A percentile compares a stretch with the other conserved stretches of the same genome.
phyloP scores from a whole-genome alignment of 2,888 invertebrate genomes.

The Caenorhabditis uteleia region DNA sequence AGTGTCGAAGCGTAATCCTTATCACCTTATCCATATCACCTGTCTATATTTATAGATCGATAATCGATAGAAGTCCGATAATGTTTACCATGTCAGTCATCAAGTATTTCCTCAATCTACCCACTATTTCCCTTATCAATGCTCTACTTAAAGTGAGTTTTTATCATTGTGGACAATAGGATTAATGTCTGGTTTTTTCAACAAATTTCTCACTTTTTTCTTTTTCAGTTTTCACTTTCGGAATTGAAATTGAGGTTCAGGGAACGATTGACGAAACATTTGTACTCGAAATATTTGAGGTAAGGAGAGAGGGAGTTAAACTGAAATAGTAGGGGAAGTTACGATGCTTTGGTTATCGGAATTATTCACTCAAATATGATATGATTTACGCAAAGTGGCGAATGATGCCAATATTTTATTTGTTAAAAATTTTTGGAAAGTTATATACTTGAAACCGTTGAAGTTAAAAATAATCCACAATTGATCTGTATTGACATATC shows the following conservation, averaged over 20 bases:
- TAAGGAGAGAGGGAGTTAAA: no score
- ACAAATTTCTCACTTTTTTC: constrained; percentile 9
- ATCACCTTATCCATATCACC: not conserved
- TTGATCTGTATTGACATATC: not conserved
- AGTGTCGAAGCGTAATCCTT: constrained; percentile 82
- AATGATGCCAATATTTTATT: no score
- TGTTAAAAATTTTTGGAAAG: no score
- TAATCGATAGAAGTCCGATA: constrained; percentile 83
- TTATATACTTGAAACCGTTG: not conserved
- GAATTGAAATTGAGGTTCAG: constrained; percentile 89
- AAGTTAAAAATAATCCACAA: not conserved
- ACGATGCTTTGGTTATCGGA: no score
- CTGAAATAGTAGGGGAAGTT: no score
- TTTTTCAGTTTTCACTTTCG: constrained; percentile 83
- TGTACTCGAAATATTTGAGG: constrained; percentile 91
- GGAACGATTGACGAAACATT: constrained; percentile 84
- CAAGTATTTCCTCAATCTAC: constrained; percentile 84
- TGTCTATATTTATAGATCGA: constrained; percentile 77
- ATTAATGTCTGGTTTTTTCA: no score
- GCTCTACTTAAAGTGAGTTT: constrained; percentile 81
- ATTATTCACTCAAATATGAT: no score
- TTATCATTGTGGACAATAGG: constrained; percentile 5
- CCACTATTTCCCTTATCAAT: constrained; percentile 90
- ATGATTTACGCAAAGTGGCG: no score
- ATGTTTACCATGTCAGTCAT: constrained; percentile 81